A percentile compares a stretch with the other conserved stretches of the same genome.
phyloP scores from a whole-genome alignment of 2,888 invertebrate species.

The Nysson spinosus region DNA sequence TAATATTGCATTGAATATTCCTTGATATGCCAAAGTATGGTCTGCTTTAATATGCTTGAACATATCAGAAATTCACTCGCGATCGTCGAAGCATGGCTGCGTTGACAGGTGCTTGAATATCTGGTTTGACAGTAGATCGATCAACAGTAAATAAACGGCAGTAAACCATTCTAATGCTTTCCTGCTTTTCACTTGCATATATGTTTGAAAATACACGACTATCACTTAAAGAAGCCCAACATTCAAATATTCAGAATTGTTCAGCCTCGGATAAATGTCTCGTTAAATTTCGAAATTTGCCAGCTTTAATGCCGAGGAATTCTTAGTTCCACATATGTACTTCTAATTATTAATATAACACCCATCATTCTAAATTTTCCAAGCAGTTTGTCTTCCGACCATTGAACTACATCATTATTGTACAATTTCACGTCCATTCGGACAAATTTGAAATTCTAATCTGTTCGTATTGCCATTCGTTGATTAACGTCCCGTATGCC shows the following conservation, averaged over 20 bases:
- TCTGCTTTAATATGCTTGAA: conserved; percentile 12
- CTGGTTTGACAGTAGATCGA: conserved; percentile 22
- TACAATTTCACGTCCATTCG: background rate
- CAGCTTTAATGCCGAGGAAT: too few species aligned
- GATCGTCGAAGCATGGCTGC: background rate
- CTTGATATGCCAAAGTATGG: background rate
- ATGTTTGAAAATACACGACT: too few species aligned
- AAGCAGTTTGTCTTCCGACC: background rate
- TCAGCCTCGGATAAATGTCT: background rate
- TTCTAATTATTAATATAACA: background rate
- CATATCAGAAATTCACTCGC: conserved; percentile 4
- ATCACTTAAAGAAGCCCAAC: too few species aligned
- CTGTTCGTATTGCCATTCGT: too few species aligned
- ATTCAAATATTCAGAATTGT: too few species aligned
- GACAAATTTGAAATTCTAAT: conserved; percentile 6
- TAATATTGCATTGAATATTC: background rate
- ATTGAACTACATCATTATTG: background rate
- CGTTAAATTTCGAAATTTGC: background rate
- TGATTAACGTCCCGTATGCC: too few species aligned
- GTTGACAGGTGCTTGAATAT: conserved; percentile 17
- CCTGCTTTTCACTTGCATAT: conserved; percentile 7
- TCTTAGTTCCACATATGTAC: background rate
- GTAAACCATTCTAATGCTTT: conserved; percentile 31
- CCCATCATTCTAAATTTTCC: conserved; percentile 1
- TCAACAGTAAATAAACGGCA: conserved; percentile 9